Evolutionary conservation across 2,113 vertebrate species (phyloP).

Genomic region (Turnix velox): DNA sequence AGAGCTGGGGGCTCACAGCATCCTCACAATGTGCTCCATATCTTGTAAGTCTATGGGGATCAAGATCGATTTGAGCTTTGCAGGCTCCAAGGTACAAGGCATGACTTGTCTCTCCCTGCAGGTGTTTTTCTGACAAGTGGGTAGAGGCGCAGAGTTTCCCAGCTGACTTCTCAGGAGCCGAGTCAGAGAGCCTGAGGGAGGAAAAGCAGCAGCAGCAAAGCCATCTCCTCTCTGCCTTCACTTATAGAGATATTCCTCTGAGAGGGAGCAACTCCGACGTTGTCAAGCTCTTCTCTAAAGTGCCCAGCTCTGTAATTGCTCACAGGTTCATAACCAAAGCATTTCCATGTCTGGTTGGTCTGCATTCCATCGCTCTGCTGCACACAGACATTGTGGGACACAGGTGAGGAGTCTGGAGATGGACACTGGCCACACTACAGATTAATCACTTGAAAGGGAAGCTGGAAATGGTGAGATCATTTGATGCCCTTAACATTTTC

Average conservation of each 20-base stretch:
- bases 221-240: slow-evolving; percentile 28
- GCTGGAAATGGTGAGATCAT: slow-evolving; percentile 24
- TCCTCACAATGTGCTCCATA: neutral
- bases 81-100: slow-evolving; percentile 8
- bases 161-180: slow-evolving; percentile 42
- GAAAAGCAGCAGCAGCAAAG: slow-evolving; percentile 36
- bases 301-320: neutral
- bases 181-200: slow-evolving; percentile 42
- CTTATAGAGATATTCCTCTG: slow-evolving; percentile 19
- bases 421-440: too few relatives aligned
- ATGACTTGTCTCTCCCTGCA: slow-evolving; percentile 24
- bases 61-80: neutral
- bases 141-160: neutral
- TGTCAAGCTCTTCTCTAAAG: neutral
- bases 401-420: too few relatives aligned
- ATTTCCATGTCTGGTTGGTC: neutral
- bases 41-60: neutral
- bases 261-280: neutral
- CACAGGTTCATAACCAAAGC: neutral
- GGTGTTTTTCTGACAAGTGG: slow-evolving; percentile 51
- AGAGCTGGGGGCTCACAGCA: neutral
- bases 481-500: slow-evolving; percentile 23
- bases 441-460: slow-evolving; percentile 52
- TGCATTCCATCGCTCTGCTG: neutral
- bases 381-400: accelerated